Conservation (phyloP, 2,113 vertebrate genomes). For the Sinosuthora webbiana region DNA sequence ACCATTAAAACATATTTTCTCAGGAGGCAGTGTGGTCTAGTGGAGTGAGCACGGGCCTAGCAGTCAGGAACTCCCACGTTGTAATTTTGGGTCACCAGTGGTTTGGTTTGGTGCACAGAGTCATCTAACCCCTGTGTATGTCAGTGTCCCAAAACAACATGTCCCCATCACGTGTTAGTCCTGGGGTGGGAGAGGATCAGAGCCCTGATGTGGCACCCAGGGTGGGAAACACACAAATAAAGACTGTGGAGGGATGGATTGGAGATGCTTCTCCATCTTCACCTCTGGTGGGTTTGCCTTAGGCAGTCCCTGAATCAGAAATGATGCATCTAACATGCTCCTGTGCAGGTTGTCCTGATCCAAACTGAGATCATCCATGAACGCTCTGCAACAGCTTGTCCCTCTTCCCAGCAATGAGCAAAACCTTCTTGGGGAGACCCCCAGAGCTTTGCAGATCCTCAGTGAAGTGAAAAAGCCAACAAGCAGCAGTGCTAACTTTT, state of each 20-base stretch:
- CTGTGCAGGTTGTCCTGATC: background rate
- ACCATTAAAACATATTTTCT: slow-evolving; percentile 42
- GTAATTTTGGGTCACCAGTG: slow-evolving; percentile 37
- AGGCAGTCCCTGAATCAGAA: background rate
- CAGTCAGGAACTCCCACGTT: slow-evolving; percentile 53
- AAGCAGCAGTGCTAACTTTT: background rate
- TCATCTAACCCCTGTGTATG: background rate
- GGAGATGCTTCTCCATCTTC: background rate
- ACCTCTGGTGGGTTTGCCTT: background rate
- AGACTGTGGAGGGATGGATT: background rate
- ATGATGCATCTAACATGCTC: background rate
- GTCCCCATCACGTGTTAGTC: accelerated
- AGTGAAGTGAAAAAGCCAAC: background rate
- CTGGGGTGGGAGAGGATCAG: background rate
- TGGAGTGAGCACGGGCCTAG: background rate
- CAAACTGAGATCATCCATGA: background rate
- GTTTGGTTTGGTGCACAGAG: background rate
- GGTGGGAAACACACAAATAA: accelerated
- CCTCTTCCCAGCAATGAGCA: background rate
- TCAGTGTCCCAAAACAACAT: background rate
- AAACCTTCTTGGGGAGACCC: background rate
- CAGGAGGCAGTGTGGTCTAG: slow-evolving; percentile 48
- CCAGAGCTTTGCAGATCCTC: background rate
- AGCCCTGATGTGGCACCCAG: background rate
- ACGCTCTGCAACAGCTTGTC: background rate